Evolutionary conservation across 2,888 invertebrate species (phyloP), one percentile per base, ranked within the genome.

Genomic region (Pelosia muscerda): DNA sequence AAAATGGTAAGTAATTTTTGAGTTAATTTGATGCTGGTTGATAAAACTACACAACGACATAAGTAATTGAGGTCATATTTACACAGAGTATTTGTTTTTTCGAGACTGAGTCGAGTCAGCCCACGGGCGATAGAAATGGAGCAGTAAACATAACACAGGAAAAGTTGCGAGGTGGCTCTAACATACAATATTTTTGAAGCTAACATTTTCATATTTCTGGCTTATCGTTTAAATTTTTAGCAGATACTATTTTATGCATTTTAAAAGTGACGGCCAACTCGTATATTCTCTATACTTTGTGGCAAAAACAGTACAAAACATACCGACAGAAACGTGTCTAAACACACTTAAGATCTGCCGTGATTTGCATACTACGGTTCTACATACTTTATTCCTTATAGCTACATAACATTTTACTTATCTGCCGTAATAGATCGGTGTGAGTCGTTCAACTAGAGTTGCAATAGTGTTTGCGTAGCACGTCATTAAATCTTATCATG

Each of bases 401-500:
- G 81, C 75, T 74, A 78, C 70, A 79, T 76, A 78, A 78, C 70
- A 69, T 66, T 79, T 63, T 68, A 73, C 75, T 78, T 81, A 81
- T 81, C 81, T 72, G 55, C 61, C 22, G 79, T 68, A 73, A 79
- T 81, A 81, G 79, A 81, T 81, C 81, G 81, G 77, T 76, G 81
- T 81, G 74, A 81, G 75, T 71, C 65, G 77, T 80, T 74, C 75
- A 70, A 73, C 77, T 79, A 79, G 76, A 76, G 75, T 75, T 73
- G 81, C 79, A 78, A 79, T 79, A 73, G 76, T 81, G 77, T 80
- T 82, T 79, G 70, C 76, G 74, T 75, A 76, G 82, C 75, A 71
- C 74, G 79, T 80, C 81, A 77, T 82, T 82, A 79, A 77, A 77
- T 75, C 75, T 81, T 80, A 79, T 79, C 81, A 69, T 69, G 73